Evolutionary conservation across 2,797 vertebrate species (phyloP), one percentile per base, ranked within the genome.

Genomic region (Australoheros facetus): DNA sequence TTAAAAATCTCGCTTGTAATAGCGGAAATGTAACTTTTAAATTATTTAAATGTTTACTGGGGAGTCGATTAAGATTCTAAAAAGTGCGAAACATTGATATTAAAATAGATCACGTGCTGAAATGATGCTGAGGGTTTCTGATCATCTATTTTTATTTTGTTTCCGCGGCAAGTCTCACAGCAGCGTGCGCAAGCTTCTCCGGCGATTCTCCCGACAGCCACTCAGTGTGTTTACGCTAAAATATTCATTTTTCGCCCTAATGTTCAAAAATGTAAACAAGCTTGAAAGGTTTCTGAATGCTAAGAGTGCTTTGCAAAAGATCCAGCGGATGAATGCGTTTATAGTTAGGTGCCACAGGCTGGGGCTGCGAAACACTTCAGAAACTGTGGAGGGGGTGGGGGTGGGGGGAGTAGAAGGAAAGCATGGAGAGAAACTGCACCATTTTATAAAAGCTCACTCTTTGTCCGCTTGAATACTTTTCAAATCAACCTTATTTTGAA

Each of bases 21-120:
- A 90, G 71, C 71, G 26, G 56, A 89, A 88, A 78, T 80, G 83
- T 86, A 91, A 87, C 84, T 91, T 90, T 80, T 92, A 42, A 93
- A 92, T 90, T 79, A 92, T 94, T 93, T 78, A 92, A 87, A 85
- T 92, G 87, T 93, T 93, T 94, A 92, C 89, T 77, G 77, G 39
- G 62, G 74, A 90, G 81, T 92, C 70, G 86, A 90, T 91, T 89
- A 87, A 79, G 66, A 85, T 90, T 85, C 48, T 34, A 71, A 79
- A 90, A 86, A 80, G 37, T 2, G 3, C 48, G 48, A 72, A 81
- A 87, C 53, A 56, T 4, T 76, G 73, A 86, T 87, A 82, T 32
- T 71, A 81, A 90, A 89, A 89, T 81, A 87, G 73, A 88, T 80
- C 42, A 62, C 5, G n/a, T 28, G 3, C 56, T 42, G 72, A 82